phyloP scores from a whole-genome alignment of 2,113 vertebrate species.

The Sminthopsis crassicaudata region DNA sequence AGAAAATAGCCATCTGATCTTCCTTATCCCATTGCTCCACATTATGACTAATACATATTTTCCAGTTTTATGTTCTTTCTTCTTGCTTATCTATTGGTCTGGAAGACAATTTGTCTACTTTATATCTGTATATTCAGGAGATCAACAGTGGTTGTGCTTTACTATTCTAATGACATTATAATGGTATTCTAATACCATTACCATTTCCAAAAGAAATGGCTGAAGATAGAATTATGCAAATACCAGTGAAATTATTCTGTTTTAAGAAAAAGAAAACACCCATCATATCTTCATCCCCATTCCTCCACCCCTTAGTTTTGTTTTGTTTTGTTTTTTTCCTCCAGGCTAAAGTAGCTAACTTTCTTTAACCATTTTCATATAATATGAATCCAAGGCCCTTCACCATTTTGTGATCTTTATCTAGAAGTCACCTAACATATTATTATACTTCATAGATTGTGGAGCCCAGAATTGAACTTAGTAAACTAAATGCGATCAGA shows the following conservation, averaged over 20 bases:
- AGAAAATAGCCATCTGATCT: not conserved
- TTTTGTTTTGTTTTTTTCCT: too few species aligned
- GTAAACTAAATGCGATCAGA: too few species aligned
- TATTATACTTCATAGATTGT: not conserved
- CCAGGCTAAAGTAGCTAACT: too few species aligned
- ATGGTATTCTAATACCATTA: constrained; percentile 61
- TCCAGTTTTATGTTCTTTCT: constrained; percentile 23
- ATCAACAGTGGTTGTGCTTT: not conserved
- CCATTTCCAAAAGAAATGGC: constrained; percentile 64
- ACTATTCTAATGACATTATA: not conserved
- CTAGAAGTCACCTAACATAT: not conserved
- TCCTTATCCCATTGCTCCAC: not conserved
- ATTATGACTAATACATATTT: not conserved
- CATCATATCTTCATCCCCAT: not conserved
- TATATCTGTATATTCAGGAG: constrained; percentile 48
- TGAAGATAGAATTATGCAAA: constrained; percentile 68
- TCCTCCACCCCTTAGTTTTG: not conserved
- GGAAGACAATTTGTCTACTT: constrained; percentile 58
- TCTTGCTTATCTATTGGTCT: constrained; percentile 61
- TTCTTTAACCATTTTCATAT: not conserved
- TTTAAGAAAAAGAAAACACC: constrained; percentile 53
- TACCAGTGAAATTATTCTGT: constrained; percentile 79
- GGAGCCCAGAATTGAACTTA: not conserved
- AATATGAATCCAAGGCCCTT: not conserved
- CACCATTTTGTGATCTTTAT: not conserved